Evolutionary conservation across 2,113 vertebrate genomes (phyloP), one percentile per base, ranked within the genome.

Genomic region (Puntigrus tetrazona): DNA sequence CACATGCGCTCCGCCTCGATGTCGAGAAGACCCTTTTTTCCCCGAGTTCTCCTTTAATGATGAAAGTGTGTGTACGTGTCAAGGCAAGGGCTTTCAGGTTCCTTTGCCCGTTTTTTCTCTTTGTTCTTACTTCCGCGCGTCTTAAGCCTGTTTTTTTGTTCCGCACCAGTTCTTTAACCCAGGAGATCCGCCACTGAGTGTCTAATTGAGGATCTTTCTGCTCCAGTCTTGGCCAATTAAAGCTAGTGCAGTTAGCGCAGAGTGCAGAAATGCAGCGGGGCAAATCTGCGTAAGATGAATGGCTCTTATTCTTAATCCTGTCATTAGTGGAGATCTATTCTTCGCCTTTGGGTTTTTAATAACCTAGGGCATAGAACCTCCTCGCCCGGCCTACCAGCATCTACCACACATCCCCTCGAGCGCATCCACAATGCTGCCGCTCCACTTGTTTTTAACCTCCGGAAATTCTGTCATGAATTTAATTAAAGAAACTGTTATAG

Each of bases 271-370:
- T 34, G 61, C 75, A 77, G 73, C 63, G 69, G 78, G 75, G 87
- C 70, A 78, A 78, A 85, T 74, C 69, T 47, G 47, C 27, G 47
- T 67, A n/a, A 82, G 41, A 74, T 76, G 84, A 83, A 85, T 74
- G 75, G 43, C 75, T 36, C 65, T 81, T 79, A 59, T 41, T 83
- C 87, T 80, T 88, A 88, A 88, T 83, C 87, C 84, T 63, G 81
- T 86, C 84, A 88, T 86, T 88, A 88, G 81, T 22, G 14, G 14
- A 83, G 80, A 83, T 47, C 65, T 31, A 74, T 83, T 83, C 61
- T 82, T 69, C n/a, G 36, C 59, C 36, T 81, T 45, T 50, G 31
- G 80, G 31, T 83, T 52, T 27, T 78, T 84, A 84, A 69, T 78
- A 78, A 78, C 61, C 61, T 55, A 34, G n/a, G 45, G 31, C 27